Conservation (phyloP, 2,888 invertebrate genomes). For the Xestia sexstrigata region DNA sequence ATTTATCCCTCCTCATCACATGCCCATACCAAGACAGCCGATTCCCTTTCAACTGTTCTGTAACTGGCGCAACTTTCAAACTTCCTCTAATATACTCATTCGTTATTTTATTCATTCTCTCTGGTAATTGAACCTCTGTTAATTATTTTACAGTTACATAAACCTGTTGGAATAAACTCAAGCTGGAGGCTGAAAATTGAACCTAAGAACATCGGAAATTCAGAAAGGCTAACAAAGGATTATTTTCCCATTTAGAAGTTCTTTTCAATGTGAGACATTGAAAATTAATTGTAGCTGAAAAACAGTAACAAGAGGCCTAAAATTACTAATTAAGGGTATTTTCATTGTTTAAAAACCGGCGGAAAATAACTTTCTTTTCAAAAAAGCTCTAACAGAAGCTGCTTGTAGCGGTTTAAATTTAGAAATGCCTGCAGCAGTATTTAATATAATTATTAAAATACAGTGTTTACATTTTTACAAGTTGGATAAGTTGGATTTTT, state of each 20-base stretch:
- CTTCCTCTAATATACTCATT: too few species aligned
- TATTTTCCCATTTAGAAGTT: background rate
- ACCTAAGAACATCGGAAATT: background rate
- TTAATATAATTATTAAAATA: background rate
- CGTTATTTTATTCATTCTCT: too few species aligned
- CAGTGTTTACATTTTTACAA: too few species aligned
- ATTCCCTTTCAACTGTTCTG: too few species aligned
- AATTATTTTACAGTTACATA: background rate
- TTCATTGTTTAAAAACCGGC: background rate
- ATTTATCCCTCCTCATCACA: too few species aligned
- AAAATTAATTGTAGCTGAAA: conserved; percentile 5
- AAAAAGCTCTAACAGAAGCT: background rate
- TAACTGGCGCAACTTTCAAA: too few species aligned
- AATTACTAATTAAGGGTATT: conserved; percentile 29
- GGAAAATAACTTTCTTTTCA: background rate
- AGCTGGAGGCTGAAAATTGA: background rate
- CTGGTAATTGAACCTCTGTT: background rate
- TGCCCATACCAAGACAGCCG: too few species aligned
- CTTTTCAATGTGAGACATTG: background rate
- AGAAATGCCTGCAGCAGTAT: background rate
- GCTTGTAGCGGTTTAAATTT: background rate
- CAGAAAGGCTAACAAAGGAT: conserved; percentile 1
- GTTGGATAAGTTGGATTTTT: too few species aligned
- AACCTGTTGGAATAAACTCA: background rate
- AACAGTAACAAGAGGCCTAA: conserved; percentile 4